Conservation (phyloP, 2,888 invertebrate species). For the Oligia strigilis region DNA sequence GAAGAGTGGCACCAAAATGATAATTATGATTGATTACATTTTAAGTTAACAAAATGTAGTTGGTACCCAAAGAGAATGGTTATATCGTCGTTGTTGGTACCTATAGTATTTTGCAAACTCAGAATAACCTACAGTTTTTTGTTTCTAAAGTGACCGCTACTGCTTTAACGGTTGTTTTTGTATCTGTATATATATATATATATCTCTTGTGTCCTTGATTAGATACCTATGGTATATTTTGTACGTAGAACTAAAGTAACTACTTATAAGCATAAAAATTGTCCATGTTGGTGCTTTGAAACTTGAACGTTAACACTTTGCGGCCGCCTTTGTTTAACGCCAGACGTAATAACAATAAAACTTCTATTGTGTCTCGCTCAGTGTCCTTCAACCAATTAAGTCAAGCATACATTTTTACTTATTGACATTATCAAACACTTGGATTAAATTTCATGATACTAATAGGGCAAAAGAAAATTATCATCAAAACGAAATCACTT, state of each 20-base stretch:
- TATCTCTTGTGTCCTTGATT: background rate
- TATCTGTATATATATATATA: no score
- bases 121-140: no score
- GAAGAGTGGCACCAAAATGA: background rate
- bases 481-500: conserved; percentile 35
- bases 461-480: conserved; percentile 14
- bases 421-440: background rate
- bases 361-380: no score
- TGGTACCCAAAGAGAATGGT: no score
- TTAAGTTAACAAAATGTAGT: background rate
- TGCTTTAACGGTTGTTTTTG: background rate
- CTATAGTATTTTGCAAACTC: no score
- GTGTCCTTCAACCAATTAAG: background rate
- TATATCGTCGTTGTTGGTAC: no score
- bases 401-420: background rate
- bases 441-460: background rate
- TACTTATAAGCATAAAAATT: no score
- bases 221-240: background rate
- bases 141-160: background rate
- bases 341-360: no score
- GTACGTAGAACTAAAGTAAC: no score
- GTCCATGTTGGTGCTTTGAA: background rate
- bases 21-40: background rate
- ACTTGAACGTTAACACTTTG: background rate
- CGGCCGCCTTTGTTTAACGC: no score